Conservation (phyloP, 2,888 invertebrate genomes). For the Cosmia pyralina region DNA sequence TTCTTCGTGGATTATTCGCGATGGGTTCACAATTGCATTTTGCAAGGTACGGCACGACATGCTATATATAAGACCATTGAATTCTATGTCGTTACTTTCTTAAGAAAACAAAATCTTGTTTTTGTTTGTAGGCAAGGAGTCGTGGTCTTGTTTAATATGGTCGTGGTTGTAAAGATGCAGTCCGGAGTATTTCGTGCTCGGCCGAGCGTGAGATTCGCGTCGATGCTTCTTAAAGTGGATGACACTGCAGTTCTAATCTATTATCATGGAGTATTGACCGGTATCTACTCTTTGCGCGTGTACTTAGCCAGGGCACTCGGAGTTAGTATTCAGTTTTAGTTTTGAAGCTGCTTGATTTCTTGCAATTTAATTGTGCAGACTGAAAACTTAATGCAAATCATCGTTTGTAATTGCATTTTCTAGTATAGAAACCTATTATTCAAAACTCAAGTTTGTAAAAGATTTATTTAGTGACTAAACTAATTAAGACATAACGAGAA, state of each 20-base stretch:
- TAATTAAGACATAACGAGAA: constrained; percentile 66
- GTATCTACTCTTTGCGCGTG: constrained; percentile 47
- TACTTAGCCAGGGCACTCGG: constrained; percentile 37
- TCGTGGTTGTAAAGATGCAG: constrained; percentile 68
- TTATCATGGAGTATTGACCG: constrained; percentile 74
- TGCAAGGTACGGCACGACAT: constrained; percentile 59
- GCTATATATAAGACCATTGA: constrained; percentile 61
- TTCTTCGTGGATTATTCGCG: constrained; percentile 67
- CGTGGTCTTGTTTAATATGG: constrained; percentile 71
- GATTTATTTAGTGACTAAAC: constrained; percentile 12
- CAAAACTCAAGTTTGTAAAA: neutral
- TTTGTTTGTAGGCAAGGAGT: constrained; percentile 68
- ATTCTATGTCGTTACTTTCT: constrained; percentile 69
- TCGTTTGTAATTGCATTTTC: constrained; percentile 31
- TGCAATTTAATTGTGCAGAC: constrained; percentile 16
- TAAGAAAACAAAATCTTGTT: constrained; percentile 71
- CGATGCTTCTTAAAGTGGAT: constrained; percentile 75
- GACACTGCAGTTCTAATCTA: constrained; percentile 77
- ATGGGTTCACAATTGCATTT: constrained; percentile 60
- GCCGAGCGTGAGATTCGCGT: constrained; percentile 67
- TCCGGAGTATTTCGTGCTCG: constrained; percentile 67
- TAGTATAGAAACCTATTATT: constrained; percentile 1
- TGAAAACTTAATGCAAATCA: constrained; percentile 36
- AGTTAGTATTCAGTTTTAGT: constrained; percentile 40
- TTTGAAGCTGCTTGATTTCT: constrained; percentile 23